Evolutionary conservation across 2,113 vertebrate species (phyloP).

Genomic region (Rissa tridactyla): DNA sequence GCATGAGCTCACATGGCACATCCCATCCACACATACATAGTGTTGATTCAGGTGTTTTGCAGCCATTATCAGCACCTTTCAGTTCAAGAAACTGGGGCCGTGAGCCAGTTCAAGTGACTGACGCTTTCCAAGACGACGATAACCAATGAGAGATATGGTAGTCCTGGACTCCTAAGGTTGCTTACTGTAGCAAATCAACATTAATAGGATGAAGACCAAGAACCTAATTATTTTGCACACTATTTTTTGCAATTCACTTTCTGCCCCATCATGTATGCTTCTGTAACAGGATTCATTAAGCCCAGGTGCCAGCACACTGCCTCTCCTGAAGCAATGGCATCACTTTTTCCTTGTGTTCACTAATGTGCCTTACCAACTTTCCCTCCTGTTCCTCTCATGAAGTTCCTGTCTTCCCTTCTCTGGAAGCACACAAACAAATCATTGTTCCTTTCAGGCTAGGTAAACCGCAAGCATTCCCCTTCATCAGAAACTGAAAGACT

Average conservation of each 20-base stretch:
- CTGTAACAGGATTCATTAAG: neutral
- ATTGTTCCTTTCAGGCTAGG: neutral
- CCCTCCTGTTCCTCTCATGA: neutral
- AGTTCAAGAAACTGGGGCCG: neutral
- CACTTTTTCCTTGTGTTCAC: neutral
- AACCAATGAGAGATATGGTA: neutral
- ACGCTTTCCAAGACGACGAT: neutral
- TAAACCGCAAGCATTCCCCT: neutral
- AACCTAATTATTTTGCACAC: neutral
- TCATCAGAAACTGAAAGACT: neutral
- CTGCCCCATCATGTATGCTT: neutral
- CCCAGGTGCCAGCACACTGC: neutral
- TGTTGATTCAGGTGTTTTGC: neutral
- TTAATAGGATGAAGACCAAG: neutral
- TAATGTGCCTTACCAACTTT: neutral
- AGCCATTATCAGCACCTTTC: neutral
- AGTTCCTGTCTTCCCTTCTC: neutral
- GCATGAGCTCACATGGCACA: neutral
- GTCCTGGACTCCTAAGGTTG: neutral
- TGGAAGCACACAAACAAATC: neutral
- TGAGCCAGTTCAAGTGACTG: fast-evolving
- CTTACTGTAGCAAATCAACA: neutral
- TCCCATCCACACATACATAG: neutral
- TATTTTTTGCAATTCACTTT: neutral
- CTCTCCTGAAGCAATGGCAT: neutral